Base-by-base conservation (phyloP, 2,888 invertebrate genomes). In the Drosophila robusta region DNA sequence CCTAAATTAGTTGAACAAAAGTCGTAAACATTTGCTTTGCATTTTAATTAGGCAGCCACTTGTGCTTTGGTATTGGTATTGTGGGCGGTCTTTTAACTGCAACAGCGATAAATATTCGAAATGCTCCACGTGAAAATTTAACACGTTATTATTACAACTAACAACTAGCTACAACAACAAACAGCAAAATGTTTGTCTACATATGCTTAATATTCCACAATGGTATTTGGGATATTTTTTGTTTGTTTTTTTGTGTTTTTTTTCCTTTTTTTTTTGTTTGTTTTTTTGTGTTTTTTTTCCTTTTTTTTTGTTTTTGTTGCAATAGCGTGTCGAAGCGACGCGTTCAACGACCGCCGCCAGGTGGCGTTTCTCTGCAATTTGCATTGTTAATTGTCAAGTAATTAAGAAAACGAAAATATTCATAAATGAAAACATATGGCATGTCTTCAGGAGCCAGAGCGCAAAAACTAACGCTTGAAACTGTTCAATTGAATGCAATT, bases 31-130 rank as follows among this genome's bases (percentile, higher is more conserved):
- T 76, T 63, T 70, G 73, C 54, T 49, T 69, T 82, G 82, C 82
- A 79, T 81, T 85, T 76, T 82, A 81, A 81, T 81, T 79, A 82
- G 80, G 70, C 74, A 67, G 55, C 80, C 80, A 70, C 55, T 82
- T 71, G 66, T 61, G 16, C 14, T 39, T 18, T 38, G 41, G 41
- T 12, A 57, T 18, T 38, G 41, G 41, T 12, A 57, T 42, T 39
- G 52, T 68, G 46, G 74, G 63, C 68, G 70, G 46, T 26, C 38
- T 24, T 9, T 44, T 3, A 16, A 3, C 54, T 49, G 56, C 55
- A 56, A n/a, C 46, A 8, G 24, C 38, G 46, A 67, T 64, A 76
- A 76, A 76, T 75, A 78, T 65, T 75, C 55, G 12, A 58, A 78
- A 70, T 58, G 50, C 71, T 62, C 18, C 34, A 58, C 47, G 73